These are phyloP conservation scores for Mixornis gularis DNA, from an alignment of 2,113 vertebrate species.

Conservation along the genomic window DNA sequence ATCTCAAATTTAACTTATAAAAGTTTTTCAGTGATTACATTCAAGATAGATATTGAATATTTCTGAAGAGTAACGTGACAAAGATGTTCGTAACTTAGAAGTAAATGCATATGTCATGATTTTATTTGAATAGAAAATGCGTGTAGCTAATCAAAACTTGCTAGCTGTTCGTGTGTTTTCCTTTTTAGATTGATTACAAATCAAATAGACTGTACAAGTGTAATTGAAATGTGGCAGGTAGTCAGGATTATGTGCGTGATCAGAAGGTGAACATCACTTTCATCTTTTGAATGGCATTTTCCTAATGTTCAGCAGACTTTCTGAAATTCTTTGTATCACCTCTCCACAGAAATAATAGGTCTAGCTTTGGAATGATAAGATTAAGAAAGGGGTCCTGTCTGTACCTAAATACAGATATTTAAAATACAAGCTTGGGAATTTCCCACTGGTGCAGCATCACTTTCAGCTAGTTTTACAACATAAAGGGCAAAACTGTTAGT, in stretches of 20 bases:
- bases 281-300: neutral
- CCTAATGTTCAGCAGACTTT: neutral
- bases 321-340: neutral
- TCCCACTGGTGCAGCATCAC: neutral
- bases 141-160: constrained; percentile 4
- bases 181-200: constrained; percentile 19
- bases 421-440: neutral
- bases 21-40: neutral
- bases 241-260: neutral
- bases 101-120: neutral
- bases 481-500: neutral
- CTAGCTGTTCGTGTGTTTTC: neutral
- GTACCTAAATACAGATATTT: neutral
- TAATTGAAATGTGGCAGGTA: neutral
- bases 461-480: neutral
- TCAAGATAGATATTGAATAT: neutral
- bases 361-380: neutral
- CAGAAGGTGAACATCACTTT: neutral
- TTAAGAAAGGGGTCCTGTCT: neutral
- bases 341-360: neutral
- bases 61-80: neutral
- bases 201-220: neutral
- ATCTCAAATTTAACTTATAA: neutral
- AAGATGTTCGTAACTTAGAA: neutral
- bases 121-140: constrained; percentile 6